Percentiles rank a stretch among this genome's conserved stretches.
Conservation (phyloP, 2,888 invertebrate genomes). For the Epinotia ramella region DNA sequence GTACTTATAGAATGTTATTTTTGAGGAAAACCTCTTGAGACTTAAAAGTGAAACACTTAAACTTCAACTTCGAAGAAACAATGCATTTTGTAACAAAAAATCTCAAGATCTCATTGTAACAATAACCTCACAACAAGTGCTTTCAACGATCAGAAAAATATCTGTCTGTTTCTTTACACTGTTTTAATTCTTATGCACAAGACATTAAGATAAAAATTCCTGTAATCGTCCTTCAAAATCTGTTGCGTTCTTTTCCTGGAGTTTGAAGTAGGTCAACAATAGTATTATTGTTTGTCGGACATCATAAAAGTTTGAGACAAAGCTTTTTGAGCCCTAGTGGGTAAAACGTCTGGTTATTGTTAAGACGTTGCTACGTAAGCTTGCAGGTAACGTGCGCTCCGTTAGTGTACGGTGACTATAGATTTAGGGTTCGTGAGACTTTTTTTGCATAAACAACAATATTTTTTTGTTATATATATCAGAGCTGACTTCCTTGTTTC, state of each 20-base stretch:
- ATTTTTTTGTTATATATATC: no score
- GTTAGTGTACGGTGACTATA: conserved; percentile 19
- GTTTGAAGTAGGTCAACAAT: conserved; percentile 24
- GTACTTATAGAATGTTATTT: neutral
- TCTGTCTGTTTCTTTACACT: no score
- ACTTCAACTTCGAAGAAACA: conserved; percentile 38
- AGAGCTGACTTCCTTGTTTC: no score
- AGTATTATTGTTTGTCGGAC: conserved; percentile 35
- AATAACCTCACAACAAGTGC: conserved; percentile 16
- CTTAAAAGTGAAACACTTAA: neutral
- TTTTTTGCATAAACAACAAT: neutral
- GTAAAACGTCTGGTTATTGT: conserved; percentile 43
- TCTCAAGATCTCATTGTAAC: conserved; percentile 26
- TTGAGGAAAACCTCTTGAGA: conserved; percentile 7
- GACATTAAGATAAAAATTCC: neutral
- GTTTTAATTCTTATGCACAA: neutral
- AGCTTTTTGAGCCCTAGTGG: conserved; percentile 34
- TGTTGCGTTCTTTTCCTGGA: neutral
- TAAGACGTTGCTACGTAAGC: conserved; percentile 37
- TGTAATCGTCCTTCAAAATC: neutral
- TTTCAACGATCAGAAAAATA: neutral
- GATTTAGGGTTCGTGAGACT: neutral
- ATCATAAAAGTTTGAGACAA: conserved; percentile 43
- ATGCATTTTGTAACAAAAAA: conserved; percentile 21
- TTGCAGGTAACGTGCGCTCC: conserved; percentile 41